These are phyloP conservation scores for Brachionus paranguensis DNA, from an alignment of 1,140 invertebrate genomes.

Conservation along the genomic window DNA sequence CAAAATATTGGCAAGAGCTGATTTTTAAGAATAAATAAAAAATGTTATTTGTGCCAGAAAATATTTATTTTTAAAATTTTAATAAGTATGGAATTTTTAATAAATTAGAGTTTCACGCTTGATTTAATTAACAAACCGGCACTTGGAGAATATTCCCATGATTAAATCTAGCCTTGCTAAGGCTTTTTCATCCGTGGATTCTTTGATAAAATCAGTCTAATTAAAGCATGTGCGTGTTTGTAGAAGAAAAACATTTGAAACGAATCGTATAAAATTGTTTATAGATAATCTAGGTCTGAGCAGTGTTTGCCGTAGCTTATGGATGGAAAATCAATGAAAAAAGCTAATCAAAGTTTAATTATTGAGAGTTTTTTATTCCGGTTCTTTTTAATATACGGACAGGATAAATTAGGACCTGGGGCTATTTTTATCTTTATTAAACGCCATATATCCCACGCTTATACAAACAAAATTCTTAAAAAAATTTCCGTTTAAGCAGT, in stretches of 20 bases:
- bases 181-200: background rate
- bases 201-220: slow-evolving; percentile 1
- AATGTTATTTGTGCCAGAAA: no score
- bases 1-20: no score
- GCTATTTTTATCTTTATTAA: background rate
- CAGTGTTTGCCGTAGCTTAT: background rate
- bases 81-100: no score
- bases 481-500: background rate
- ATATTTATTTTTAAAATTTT: no score
- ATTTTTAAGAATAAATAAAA: no score
- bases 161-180: background rate
- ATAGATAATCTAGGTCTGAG: background rate
- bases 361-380: background rate
- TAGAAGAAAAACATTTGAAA: background rate
- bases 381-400: background rate
- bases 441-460: background rate
- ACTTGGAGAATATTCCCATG: background rate
- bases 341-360: slow-evolving; percentile 23
- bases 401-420: background rate
- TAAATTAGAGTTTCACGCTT: background rate
- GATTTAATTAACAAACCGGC: background rate
- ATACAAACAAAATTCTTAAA: background rate
- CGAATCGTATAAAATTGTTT: background rate
- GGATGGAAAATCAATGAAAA: background rate
- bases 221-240: slow-evolving; percentile 12